A percentile compares a stretch with the other conserved stretches of the same genome.
These are phyloP conservation scores for Cantharis nigra DNA, from an alignment of 2,888 invertebrate genomes.

Conservation along the genomic window DNA sequence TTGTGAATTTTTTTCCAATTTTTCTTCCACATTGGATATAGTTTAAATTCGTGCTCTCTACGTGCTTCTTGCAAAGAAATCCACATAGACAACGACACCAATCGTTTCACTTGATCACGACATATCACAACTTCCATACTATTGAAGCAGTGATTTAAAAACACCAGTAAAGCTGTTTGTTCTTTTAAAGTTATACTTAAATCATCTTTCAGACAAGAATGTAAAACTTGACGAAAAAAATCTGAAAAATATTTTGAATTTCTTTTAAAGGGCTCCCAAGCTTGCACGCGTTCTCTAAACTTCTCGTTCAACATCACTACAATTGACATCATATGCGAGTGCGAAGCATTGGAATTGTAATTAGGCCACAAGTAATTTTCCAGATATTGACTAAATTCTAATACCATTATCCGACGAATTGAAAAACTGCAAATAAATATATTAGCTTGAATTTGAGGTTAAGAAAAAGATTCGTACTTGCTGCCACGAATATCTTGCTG, in stretches of 20 bases:
- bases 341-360: slow-evolving; percentile 77
- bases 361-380: slow-evolving; percentile 98
- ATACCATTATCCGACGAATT: slow-evolving; percentile 88
- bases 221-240: slow-evolving; percentile 82
- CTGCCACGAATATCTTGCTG: slow-evolving; percentile 82
- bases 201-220: slow-evolving; percentile 71
- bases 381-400: slow-evolving; percentile 96
- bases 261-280: slow-evolving; percentile 91
- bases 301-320: slow-evolving; percentile 99
- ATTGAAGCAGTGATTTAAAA: slow-evolving; percentile 95
- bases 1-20: slow-evolving; percentile 90
- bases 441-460: slow-evolving; percentile 11
- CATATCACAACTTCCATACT: slow-evolving; percentile 96
- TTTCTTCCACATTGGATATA: slow-evolving; percentile 87
- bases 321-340: slow-evolving; percentile 94
- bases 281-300: slow-evolving; percentile 93
- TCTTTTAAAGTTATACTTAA: slow-evolving; percentile 65
- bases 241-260: slow-evolving; percentile 76
- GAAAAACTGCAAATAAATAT: slow-evolving; percentile 64
- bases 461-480: slow-evolving; percentile 61
- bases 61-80: slow-evolving; percentile 81
- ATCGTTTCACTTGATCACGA: slow-evolving; percentile 83
- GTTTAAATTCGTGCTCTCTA: slow-evolving; percentile 83
- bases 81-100: slow-evolving; percentile 96
- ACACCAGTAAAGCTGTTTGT: slow-evolving; percentile 85